phyloP scores from a whole-genome alignment of 2,113 vertebrate genomes.

The Neotragus pygmaeus region DNA sequence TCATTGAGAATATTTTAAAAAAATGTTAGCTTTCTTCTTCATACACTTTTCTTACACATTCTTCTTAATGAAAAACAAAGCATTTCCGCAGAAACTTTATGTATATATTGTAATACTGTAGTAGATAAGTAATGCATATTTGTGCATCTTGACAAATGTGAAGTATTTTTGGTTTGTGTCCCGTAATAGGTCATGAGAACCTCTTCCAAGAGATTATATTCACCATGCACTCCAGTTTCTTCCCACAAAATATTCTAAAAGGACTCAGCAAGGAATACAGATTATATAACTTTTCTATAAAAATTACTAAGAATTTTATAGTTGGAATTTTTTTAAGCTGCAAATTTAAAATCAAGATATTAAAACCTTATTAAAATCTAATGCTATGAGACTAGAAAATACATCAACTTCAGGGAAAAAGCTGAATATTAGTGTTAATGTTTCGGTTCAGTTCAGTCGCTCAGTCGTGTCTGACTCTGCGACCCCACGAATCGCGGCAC shows the following conservation, averaged over 20 bases:
- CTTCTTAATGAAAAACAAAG: conserved; percentile 7
- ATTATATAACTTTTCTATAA: not conserved
- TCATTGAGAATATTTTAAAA: not conserved
- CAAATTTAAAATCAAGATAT: conserved; percentile 7
- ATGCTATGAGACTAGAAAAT: not conserved
- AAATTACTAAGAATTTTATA: not conserved
- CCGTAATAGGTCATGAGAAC: not conserved
- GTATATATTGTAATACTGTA: not conserved
- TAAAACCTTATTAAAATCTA: not conserved
- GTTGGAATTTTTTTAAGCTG: not conserved
- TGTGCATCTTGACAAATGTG: not conserved
- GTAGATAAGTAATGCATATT: not conserved
- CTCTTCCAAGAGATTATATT: not conserved
- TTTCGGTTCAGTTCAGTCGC: too few species aligned
- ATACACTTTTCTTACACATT: not conserved
- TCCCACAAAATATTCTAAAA: not conserved
- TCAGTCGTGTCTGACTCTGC: too few species aligned
- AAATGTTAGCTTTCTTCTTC: not conserved
- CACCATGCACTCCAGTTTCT: not conserved
- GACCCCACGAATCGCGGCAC: too few species aligned
- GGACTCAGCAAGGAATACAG: not conserved
- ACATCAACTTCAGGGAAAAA: not conserved
- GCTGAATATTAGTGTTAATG: not conserved
- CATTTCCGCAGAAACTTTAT: not conserved
- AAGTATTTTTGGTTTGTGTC: not conserved